Evolutionary conservation across 2,113 vertebrate genomes (phyloP).

Genomic region (Urocolius indicus): DNA sequence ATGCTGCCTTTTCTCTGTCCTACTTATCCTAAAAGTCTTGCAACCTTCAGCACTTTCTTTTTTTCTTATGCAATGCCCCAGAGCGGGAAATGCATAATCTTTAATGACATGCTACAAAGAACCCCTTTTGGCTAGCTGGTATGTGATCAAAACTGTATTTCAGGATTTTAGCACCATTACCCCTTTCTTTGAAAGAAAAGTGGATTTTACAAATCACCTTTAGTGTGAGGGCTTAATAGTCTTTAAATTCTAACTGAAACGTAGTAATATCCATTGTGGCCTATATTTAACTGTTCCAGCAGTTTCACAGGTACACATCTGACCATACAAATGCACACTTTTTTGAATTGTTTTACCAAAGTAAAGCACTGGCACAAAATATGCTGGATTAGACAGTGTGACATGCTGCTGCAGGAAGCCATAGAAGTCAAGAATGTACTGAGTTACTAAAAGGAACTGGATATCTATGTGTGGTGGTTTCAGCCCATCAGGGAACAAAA

Average conservation of each 20-base stretch:
- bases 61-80: not conserved
- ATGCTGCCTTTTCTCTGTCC: not conserved
- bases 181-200: not conserved
- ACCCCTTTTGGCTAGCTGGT: not conserved
- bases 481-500: no score
- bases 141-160: not conserved
- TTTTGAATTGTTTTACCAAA: not conserved
- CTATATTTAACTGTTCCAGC: not conserved
- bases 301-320: not conserved
- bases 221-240: not conserved
- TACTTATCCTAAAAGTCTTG: not conserved
- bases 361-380: not conserved
- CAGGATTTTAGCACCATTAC: not conserved
- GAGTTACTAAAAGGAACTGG: not conserved
- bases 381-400: not conserved
- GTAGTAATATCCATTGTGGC: not conserved
- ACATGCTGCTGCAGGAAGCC: not conserved
- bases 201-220: not conserved
- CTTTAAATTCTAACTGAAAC: not conserved
- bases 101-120: not conserved
- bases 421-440: not conserved
- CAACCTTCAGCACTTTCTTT: not conserved
- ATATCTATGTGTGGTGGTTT: no score
- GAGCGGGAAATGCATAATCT: not conserved
- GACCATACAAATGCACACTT: not conserved